A percentile compares a stretch with the other conserved stretches of the same genome.
Conservation (phyloP, 2,797 vertebrate species). For the Sebastes aleutianus region DNA sequence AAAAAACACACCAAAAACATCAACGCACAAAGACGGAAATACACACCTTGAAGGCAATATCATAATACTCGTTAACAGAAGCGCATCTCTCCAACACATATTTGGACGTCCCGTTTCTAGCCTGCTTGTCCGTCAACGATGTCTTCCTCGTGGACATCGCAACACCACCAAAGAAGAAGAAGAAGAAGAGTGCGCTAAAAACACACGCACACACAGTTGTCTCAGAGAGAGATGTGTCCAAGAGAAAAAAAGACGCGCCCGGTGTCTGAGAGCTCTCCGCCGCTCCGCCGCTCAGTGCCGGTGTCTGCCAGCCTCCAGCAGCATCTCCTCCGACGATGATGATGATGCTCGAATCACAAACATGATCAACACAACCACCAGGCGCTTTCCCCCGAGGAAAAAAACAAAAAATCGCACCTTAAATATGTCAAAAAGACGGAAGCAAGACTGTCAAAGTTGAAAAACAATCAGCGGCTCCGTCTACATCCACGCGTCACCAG, state of each 20-base stretch:
- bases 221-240: conserved; percentile 42
- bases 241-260: conserved; percentile 44
- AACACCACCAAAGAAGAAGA: conserved; percentile 10
- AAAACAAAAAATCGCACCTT: conserved; percentile 18
- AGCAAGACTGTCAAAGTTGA: conserved; percentile 32
- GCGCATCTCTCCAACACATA: conserved; percentile 84
- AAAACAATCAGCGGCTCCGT: conserved; percentile 6
- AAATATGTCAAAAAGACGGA: background rate
- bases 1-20: background rate
- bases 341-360: conserved; percentile 47
- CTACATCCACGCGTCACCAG: conserved; percentile 29
- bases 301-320: conserved; percentile 59
- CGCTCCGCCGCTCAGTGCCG: conserved; percentile 54
- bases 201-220: background rate
- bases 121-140: conserved; percentile 76
- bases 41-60: conserved; percentile 86
- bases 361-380: conserved; percentile 14
- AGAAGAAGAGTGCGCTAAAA: background rate
- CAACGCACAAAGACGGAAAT: conserved; percentile 33
- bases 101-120: conserved; percentile 83
- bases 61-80: conserved; percentile 85
- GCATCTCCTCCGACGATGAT: conserved; percentile 17
- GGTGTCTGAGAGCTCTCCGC: conserved; percentile 43
- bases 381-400: background rate
- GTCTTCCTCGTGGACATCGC: conserved; percentile 82